Percentiles rank a stretch among this genome's conserved stretches.
Conservation (phyloP, 2,888 invertebrate genomes). For the Nomada ferruginata region DNA sequence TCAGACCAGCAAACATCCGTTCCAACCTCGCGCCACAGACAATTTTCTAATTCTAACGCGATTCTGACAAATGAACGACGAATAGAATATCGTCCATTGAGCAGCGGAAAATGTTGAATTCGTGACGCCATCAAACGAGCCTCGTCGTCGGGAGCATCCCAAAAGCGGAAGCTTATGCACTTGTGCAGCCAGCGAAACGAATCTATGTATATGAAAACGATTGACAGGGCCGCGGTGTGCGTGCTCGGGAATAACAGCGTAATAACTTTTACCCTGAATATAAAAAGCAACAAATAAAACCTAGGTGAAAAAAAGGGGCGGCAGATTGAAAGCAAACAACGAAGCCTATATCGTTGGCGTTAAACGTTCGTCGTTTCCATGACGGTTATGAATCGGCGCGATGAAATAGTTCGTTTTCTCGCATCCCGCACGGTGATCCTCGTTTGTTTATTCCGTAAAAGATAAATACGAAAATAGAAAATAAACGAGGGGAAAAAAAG, state of each 20-base stretch:
- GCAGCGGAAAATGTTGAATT: slow-evolving; percentile 53
- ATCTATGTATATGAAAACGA: slow-evolving; percentile 51
- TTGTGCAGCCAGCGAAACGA: slow-evolving; percentile 44
- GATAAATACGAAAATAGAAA: background rate
- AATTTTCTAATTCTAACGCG: background rate
- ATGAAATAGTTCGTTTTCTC: slow-evolving; percentile 16
- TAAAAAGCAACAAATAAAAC: background rate
- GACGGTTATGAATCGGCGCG: slow-evolving; percentile 29
- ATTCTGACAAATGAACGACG: background rate
- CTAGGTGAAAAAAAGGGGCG: background rate
- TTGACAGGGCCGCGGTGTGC: slow-evolving; percentile 38
- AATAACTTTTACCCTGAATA: slow-evolving; percentile 42
- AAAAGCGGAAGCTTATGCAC: slow-evolving; percentile 26
- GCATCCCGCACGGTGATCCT: background rate
- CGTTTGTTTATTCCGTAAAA: slow-evolving; percentile 4
- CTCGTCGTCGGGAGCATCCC: slow-evolving; percentile 40
- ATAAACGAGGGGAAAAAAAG: background rate
- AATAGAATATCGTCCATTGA: slow-evolving; percentile 10
- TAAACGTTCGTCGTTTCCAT: slow-evolving; percentile 10
- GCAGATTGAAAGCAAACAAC: slow-evolving; percentile 33
- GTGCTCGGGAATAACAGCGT: slow-evolving; percentile 34
- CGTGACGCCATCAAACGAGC: slow-evolving; percentile 51
- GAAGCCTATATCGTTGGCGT: slow-evolving; percentile 19
- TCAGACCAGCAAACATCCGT: background rate
- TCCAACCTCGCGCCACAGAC: background rate